Percentiles rank a stretch among this genome's conserved stretches.
Evolutionary conservation across 2,113 vertebrate genomes (phyloP).

Genomic region (Cottus gobio): DNA sequence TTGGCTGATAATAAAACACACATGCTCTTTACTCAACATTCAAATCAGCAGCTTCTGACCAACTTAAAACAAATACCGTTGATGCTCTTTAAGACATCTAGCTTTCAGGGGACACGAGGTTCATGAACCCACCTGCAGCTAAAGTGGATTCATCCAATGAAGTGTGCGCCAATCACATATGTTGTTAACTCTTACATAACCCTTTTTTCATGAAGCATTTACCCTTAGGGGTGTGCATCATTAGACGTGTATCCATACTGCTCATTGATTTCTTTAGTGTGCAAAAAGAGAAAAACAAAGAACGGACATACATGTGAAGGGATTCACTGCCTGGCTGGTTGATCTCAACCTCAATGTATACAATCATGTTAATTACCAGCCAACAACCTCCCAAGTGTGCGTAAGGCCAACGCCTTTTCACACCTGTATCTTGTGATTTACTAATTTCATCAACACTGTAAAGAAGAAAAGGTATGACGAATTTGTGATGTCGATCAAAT

Average conservation of each 20-base stretch:
- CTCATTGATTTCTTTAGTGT: not conserved
- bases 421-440: not conserved
- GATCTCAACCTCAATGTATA: not conserved
- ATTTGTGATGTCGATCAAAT: not conserved
- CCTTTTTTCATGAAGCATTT: not conserved
- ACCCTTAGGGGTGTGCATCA: not conserved
- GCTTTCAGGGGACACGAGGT: not conserved
- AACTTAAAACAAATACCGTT: constrained; percentile 63
- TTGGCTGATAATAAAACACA: constrained; percentile 40
- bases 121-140: constrained; percentile 5
- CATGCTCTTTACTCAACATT: constrained; percentile 48
- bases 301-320: not conserved
- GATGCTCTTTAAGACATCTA: constrained; percentile 44
- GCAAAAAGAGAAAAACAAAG: not conserved
- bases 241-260: not conserved
- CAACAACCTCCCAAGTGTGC: not conserved
- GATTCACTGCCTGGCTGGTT: not conserved
- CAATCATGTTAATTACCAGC: not conserved
- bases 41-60: constrained; percentile 53
- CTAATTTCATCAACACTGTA: not conserved
- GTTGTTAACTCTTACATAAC: not conserved
- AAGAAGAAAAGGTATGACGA: constrained; percentile 9
- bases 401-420: not conserved
- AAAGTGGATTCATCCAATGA: constrained; percentile 12
- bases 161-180: not conserved